Evolutionary conservation across 2,888 invertebrate species (phyloP).

Genomic region (Eupeodes latifasciatus): DNA sequence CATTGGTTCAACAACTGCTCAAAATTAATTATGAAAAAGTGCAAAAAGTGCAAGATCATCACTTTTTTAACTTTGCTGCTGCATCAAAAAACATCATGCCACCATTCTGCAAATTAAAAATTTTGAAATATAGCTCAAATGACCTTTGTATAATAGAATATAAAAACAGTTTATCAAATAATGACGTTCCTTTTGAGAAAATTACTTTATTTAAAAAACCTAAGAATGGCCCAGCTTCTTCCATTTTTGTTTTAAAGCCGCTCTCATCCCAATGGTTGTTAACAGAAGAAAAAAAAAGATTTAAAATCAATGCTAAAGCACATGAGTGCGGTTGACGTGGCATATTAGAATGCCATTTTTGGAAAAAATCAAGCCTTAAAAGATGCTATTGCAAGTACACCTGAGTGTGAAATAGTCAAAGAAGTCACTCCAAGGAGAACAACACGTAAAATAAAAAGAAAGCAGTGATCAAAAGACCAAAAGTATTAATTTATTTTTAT

Average conservation of each 20-base stretch:
- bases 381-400: too few species aligned
- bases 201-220: slow-evolving; percentile 5
- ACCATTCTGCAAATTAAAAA: not conserved
- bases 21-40: slow-evolving; percentile 40
- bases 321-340: too few species aligned
- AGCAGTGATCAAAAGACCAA: too few species aligned
- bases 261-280: slow-evolving; percentile 39
- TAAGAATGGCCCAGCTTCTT: slow-evolving; percentile 1
- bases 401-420: too few species aligned
- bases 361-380: too few species aligned
- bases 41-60: slow-evolving; percentile 39
- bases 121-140: not conserved
- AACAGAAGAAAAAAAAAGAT: slow-evolving; percentile 9
- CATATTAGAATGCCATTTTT: too few species aligned
- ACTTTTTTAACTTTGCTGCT: slow-evolving; percentile 35
- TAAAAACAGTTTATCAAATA: not conserved
- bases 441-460: too few species aligned
- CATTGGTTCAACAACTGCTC: slow-evolving; percentile 37
- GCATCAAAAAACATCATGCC: not conserved
- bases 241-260: slow-evolving; percentile 38
- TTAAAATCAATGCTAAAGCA: slow-evolving; percentile 9
- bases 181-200: slow-evolving; percentile 5
- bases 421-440: too few species aligned
- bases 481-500: too few species aligned
- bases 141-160: not conserved